Percentiles rank a stretch among this genome's conserved stretches.
These are phyloP conservation scores for Ormyrus pomaceus DNA, from an alignment of 2,888 invertebrate genomes.

Conservation along the genomic window DNA sequence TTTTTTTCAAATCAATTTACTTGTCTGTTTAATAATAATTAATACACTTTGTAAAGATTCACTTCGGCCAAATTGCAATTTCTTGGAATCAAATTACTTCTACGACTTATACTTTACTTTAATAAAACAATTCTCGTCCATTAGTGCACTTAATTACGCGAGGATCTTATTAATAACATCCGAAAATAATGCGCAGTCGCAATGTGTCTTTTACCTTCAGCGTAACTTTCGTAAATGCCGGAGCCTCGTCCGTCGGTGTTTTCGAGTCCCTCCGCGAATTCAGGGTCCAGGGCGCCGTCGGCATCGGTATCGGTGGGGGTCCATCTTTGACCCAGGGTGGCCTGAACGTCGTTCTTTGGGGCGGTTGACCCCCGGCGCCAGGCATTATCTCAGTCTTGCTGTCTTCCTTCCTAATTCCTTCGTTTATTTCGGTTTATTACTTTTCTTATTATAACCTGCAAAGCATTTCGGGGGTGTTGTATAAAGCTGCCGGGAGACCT, in stretches of 20 bases:
- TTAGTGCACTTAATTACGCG: too few species aligned
- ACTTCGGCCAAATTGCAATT: too few species aligned
- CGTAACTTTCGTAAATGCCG: conserved; percentile 73
- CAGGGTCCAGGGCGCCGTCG: conserved; percentile 81
- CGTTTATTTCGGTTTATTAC: not conserved
- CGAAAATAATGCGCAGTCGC: too few species aligned
- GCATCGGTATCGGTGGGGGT: conserved; percentile 78
- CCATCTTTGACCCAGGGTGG: conserved; percentile 87
- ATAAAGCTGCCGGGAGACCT: too few species aligned
- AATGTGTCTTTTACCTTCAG: conserved; percentile 66
- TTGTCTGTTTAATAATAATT: too few species aligned
- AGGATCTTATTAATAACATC: too few species aligned
- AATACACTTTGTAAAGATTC: too few species aligned
- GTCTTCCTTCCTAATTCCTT: conserved; percentile 8
- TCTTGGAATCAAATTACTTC: too few species aligned
- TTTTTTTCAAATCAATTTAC: too few species aligned
- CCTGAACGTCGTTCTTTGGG: conserved; percentile 82
- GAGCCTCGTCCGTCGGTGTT: conserved; percentile 68
- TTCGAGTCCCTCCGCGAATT: conserved; percentile 74
- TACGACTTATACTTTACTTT: too few species aligned
- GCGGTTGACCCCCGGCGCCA: conserved; percentile 77
- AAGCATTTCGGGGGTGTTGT: too few species aligned
- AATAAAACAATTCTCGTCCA: too few species aligned
- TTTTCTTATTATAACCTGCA: not conserved
- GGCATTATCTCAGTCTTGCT: conserved; percentile 67